Evolutionary conservation across 2,113 vertebrate genomes (phyloP).

Genomic region (Ellobius talpinus): DNA sequence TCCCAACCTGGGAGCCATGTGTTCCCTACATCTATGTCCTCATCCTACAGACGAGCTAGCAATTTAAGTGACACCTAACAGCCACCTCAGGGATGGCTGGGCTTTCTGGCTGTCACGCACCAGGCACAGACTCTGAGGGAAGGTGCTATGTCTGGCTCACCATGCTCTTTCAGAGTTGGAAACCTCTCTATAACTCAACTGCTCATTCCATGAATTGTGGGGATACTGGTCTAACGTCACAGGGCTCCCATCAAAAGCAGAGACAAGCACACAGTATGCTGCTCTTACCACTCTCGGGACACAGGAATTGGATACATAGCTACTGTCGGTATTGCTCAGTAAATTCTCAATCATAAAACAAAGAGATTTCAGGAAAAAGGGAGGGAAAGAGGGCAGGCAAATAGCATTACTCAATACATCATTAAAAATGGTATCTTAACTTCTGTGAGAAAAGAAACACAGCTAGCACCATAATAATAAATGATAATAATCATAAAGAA

Average conservation of each 20-base stretch:
- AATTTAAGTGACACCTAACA: fast-evolving
- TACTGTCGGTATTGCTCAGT: neutral
- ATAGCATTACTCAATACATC: fast-evolving
- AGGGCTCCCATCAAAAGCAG: fast-evolving
- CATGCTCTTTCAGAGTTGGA: neutral
- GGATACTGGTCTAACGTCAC: fast-evolving
- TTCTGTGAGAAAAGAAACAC: neutral
- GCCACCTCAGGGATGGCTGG: fast-evolving
- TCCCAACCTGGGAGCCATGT: neutral
- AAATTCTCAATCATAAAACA: neutral
- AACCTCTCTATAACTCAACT: neutral
- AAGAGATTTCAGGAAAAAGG: neutral
- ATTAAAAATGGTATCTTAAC: neutral
- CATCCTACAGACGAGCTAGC: neutral
- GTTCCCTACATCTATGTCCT: fast-evolving
- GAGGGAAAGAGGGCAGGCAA: neutral
- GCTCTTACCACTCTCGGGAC: neutral
- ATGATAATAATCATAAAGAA: neutral
- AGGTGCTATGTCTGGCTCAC: fast-evolving
- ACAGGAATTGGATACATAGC: fast-evolving
- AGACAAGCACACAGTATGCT: fast-evolving
- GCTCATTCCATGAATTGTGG: neutral
- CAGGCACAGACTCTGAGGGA: fast-evolving
- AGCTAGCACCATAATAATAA: fast-evolving
- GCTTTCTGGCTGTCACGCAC: neutral